A percentile compares a stretch with the other conserved stretches of the same genome.
These are phyloP conservation scores for Orthochromis malagaraziensis DNA, from an alignment of 2,113 vertebrate species.

Conservation along the genomic window DNA sequence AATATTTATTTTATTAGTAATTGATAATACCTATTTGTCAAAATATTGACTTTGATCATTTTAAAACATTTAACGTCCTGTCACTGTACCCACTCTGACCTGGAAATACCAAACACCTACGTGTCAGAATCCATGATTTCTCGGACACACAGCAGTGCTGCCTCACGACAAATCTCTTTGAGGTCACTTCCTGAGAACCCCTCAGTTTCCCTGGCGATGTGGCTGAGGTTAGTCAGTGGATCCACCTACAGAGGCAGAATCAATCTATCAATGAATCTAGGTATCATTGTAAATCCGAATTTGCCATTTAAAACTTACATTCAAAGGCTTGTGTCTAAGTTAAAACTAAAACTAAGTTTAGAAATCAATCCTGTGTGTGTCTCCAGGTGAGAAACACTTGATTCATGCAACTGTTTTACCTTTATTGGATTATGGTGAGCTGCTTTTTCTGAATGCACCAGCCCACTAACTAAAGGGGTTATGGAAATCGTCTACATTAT, in stretches of 20 bases:
- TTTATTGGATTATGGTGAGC: not conserved
- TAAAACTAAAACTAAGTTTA: not conserved
- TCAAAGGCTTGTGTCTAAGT: accelerated
- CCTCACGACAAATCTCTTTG: constrained; percentile 91
- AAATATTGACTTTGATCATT: not conserved
- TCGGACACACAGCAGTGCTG: constrained; percentile 82
- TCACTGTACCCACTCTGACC: accelerated
- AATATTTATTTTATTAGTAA: not conserved
- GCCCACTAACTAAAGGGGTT: not conserved
- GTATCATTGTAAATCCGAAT: accelerated
- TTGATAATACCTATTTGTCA: not conserved
- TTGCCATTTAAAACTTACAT: not conserved
- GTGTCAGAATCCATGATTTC: not conserved
- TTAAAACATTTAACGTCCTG: not conserved
- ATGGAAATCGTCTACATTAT: accelerated
- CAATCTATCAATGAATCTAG: not conserved
- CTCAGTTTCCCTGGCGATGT: constrained; percentile 81
- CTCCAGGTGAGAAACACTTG: accelerated
- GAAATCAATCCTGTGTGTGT: accelerated
- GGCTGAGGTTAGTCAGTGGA: constrained; percentile 66
- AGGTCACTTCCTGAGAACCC: constrained; percentile 97
- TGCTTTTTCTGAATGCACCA: not conserved
- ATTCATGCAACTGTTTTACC: accelerated
- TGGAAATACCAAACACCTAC: not conserved
- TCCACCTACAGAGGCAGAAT: constrained; percentile 73